These are phyloP conservation scores for Cotesia vestalis DNA, from an alignment of 1,140 invertebrate species.

Conservation along the genomic window DNA sequence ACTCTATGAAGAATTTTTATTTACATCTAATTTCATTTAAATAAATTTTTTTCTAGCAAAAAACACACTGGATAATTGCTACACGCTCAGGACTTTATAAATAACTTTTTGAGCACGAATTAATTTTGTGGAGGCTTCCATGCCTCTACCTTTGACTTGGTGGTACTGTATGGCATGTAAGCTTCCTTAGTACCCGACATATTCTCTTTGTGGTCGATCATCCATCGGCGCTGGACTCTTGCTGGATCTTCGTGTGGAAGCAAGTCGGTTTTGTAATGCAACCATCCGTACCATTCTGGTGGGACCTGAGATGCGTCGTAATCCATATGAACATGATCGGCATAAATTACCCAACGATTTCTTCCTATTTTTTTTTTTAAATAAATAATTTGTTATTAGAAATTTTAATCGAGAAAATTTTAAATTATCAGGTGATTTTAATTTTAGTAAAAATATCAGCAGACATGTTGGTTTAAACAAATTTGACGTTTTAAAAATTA, in stretches of 20 bases:
- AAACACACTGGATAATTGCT: neutral
- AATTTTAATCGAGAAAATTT: no score
- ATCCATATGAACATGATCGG: slow-evolving; percentile 77
- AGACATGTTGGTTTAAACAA: no score
- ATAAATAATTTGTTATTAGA: neutral
- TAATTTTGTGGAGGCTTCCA: slow-evolving; percentile 76
- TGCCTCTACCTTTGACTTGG: slow-evolving; percentile 81
- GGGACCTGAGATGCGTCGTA: slow-evolving; percentile 95
- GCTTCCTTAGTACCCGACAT: slow-evolving; percentile 78
- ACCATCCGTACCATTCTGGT: slow-evolving; percentile 91
- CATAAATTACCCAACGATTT: slow-evolving; percentile 94
- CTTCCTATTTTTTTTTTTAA: slow-evolving; percentile 67
- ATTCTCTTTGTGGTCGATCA: slow-evolving; percentile 85
- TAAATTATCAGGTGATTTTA: no score
- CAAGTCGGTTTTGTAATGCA: slow-evolving; percentile 80
- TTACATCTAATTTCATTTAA: no score
- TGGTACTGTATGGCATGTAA: slow-evolving; percentile 92
- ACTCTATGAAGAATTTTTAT: no score
- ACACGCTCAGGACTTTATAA: neutral
- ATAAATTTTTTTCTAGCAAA: no score
- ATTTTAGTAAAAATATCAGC: no score
- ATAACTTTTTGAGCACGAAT: neutral
- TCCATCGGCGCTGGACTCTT: slow-evolving; percentile 86
- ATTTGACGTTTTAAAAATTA: no score
- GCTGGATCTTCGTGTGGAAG: slow-evolving; percentile 72